Base-by-base conservation (phyloP, 2,888 invertebrate species). In the Drosophila mayaguana region DNA sequence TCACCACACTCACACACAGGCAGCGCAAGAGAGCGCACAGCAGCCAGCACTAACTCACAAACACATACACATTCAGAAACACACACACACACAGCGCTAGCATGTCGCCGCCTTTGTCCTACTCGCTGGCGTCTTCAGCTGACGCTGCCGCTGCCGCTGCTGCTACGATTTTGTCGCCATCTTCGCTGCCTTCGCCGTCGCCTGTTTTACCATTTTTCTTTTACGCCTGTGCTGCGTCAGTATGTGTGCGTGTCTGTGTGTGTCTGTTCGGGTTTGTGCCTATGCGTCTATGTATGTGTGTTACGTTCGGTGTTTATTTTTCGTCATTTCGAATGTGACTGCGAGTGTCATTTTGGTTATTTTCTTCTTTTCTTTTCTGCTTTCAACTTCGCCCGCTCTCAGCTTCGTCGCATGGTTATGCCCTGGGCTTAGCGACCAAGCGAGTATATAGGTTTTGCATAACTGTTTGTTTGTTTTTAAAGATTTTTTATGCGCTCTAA, bases 291-390 rank as follows among this genome's bases (percentile, higher is more conserved):
- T 51, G 51, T 51, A 36, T 53, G 53, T 36, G 53, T 53, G 53
- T 53, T 53, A 36, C 81, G 87, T 80, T 80, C 84, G 56, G 73
- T 89, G 89, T 85, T 85, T 89, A 84, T 89, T 85, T 85, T 85
- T 72, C 82, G 77, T 81, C 85, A 81, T 81, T 85, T 75, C 75
- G 60, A 81, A 87, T 85, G 85, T 77, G 77, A 77, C 75, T 84
- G 72, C 75, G 82, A 82, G 72, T 75, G 82, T 84, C 80, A 79
- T 88, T 81, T 89, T 69, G 59, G 59, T 63, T 22, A 50, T 68
- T 66, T 42, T 25, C 43, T 55, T 50, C 32, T 54, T 51, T 45
- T 28, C 50, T 61, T 46, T 48, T 53, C 28, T 34, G 38, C 51
- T 54, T 38, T 38, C 42, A 11, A 20, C 43, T 56, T 57, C 38